Conservation (phyloP, 2,113 vertebrate genomes). For the Tricholaema leucomelas region DNA sequence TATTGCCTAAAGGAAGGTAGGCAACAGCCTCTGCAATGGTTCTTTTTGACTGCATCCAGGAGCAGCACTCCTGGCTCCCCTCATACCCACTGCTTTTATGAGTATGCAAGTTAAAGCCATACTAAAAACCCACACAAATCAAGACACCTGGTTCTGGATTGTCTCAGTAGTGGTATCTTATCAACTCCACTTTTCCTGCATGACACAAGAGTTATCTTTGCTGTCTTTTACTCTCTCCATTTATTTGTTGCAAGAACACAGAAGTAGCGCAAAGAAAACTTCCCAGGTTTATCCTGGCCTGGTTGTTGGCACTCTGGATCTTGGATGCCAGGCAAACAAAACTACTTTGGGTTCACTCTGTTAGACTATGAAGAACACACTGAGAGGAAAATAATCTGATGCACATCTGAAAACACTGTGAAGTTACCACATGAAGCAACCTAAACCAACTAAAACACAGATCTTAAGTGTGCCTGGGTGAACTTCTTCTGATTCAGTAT, state of each 20-base stretch:
- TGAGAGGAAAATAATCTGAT: neutral
- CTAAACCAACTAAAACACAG: neutral
- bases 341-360: neutral
- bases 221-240: neutral
- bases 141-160: no score
- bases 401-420: neutral
- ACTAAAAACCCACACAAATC: neutral
- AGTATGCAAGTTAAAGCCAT: neutral
- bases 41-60: neutral
- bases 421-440: neutral
- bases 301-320: neutral
- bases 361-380: neutral
- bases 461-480: neutral
- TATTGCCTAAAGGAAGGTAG: neutral
- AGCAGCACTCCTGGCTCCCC: neutral
- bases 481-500: neutral
- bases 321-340: neutral
- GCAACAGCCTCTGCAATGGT: neutral
- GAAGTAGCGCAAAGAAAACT: neutral
- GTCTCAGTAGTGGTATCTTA: no score
- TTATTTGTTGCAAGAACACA: neutral
- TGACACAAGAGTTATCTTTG: rapidly evolving
- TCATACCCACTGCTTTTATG: neutral
- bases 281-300: neutral
- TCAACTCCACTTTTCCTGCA: neutral